Evolutionary conservation across 2,113 vertebrate species (phyloP).

Genomic region (Phasianus colchicus): DNA sequence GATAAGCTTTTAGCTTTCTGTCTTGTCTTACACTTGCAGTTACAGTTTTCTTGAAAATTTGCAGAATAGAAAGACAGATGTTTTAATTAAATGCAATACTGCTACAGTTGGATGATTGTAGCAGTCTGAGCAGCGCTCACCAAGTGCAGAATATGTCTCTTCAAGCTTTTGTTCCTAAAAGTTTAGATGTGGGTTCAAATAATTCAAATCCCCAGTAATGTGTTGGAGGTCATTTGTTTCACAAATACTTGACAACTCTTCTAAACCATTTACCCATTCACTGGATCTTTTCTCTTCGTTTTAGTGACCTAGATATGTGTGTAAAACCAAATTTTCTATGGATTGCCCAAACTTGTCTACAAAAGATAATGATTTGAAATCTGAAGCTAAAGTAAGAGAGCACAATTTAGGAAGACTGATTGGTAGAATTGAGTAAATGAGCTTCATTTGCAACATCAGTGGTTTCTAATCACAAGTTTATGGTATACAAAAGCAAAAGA

Average conservation of each 20-base stretch:
- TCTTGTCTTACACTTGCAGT: no score
- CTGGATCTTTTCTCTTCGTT: neutral
- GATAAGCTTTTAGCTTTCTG: neutral
- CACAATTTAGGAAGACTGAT: neutral
- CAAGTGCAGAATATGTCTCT: neutral
- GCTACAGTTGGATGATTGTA: neutral
- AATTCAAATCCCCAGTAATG: neutral
- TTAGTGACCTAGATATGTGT: neutral
- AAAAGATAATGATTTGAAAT: neutral
- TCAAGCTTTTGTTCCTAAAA: neutral
- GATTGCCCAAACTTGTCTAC: neutral
- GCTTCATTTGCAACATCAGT: neutral
- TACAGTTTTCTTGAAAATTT: neutral
- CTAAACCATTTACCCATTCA: neutral
- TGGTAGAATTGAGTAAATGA: neutral
- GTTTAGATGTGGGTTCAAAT: neutral
- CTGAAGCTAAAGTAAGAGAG: neutral
- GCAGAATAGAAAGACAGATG: neutral
- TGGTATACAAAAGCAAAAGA: slow-evolving; percentile 34
- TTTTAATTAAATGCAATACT: neutral
- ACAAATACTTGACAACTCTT: neutral
- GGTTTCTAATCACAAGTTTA: slow-evolving; percentile 5
- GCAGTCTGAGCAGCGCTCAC: neutral
- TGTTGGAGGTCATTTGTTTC: neutral
- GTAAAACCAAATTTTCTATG: slow-evolving; percentile 1